Evolutionary conservation across 2,797 vertebrate genomes (phyloP).

Genomic region (Micropoecilia bifurca): DNA sequence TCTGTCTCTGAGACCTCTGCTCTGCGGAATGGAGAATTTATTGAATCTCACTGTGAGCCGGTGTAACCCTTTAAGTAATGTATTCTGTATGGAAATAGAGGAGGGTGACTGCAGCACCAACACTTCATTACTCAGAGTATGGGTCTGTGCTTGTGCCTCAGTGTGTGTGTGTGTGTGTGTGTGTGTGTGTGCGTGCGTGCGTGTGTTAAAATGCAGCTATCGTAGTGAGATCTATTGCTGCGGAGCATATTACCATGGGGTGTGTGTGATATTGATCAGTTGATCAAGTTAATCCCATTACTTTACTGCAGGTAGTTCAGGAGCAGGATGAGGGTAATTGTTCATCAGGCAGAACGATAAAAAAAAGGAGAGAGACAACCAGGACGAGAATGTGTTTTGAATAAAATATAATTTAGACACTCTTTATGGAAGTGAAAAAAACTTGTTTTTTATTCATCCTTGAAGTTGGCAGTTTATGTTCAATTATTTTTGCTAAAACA

Average conservation of each 20-base stretch:
- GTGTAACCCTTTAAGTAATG: constrained; percentile 66
- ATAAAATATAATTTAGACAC: neutral
- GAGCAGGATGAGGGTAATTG: constrained; percentile 14
- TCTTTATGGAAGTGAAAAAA: neutral
- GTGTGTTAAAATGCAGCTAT: constrained; percentile 24
- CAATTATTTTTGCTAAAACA: neutral
- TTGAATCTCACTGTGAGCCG: constrained; percentile 52
- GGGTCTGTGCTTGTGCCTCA: constrained; percentile 9
- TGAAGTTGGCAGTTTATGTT: neutral
- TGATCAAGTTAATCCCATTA: constrained; percentile 19
- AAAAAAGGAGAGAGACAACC: neutral
- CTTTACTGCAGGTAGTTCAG: constrained; percentile 1
- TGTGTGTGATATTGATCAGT: constrained; percentile 37
- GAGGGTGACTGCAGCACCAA: constrained; percentile 47
- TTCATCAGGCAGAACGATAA: neutral
- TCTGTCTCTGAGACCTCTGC: constrained; percentile 27
- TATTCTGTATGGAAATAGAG: constrained; percentile 72
- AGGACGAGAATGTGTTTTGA: neutral
- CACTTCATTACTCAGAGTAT: constrained; percentile 65
- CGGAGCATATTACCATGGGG: constrained; percentile 4
- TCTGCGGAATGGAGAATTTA: constrained; percentile 45
- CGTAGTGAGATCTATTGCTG: constrained; percentile 21
- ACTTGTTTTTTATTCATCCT: neutral
- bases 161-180: constrained; percentile 21
- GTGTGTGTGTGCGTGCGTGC: constrained; percentile 15